Evolutionary conservation across 2,797 vertebrate genomes (phyloP), one percentile per base, ranked within the genome.

Genomic region (Valencia hispanica): DNA sequence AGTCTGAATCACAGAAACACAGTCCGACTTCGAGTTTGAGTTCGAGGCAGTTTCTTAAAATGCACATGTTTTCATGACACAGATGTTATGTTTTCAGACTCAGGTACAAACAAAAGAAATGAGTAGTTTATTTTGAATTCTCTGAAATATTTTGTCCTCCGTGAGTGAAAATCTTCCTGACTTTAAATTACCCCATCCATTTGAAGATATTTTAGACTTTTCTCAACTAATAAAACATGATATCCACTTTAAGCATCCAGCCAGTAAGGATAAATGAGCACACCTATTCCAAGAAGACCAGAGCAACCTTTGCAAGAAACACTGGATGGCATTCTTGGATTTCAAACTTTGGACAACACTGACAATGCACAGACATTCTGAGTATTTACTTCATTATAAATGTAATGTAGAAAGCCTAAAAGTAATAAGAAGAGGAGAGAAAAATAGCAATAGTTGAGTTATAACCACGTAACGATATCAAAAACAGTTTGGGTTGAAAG

Each of bases 241-340:
- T 32, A 32, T 27, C 15, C 15, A 7, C 15, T 32, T 59, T 59
- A 59, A 27, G 57, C 57, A 0, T 59, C 57, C 30, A 59, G 27
- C 55, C 55, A 59, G 15, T 32, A 59, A 32, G 15, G 57, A 59
- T 18, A 59, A 59, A 18, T 59, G 32, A 63, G 8, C 9, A 63
- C 17, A 4, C 8, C 32, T 63, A 36, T 63, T 63, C 34, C 59
- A 63, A 63, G 59, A 63, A 63, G 59, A 63, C 32, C 15, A 20
- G 32, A 34, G 32, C 59, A 63, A 63, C 59, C 59, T 63, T 63
- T 63, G 59, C 59, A 63, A 18, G 59, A 63, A 63, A 63, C 59
- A 63, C 2, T 63, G 32, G 59, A 36, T 11, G 59, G 32, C 59
- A 63, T 63, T 22, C 34, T 36, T 36, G 17, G 32, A 63, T 36